Evolutionary conservation across 2,888 invertebrate genomes (phyloP).

Genomic region (Brachynemurus nebulosus): DNA sequence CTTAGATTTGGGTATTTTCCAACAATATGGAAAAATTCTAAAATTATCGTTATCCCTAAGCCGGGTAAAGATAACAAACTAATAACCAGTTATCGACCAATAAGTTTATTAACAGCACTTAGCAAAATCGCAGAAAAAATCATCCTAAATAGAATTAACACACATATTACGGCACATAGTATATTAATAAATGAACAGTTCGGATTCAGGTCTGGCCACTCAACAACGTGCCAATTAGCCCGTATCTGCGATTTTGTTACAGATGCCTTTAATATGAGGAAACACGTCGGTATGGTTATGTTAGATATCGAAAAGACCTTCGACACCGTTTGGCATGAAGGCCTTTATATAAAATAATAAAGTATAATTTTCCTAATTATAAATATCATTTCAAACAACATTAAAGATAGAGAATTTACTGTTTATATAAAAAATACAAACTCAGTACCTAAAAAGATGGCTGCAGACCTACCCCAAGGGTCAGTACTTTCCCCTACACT

Average conservation of each 20-base stretch:
- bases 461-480: slow-evolving; percentile 16
- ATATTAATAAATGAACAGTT: slow-evolving; percentile 18
- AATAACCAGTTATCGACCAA: slow-evolving; percentile 17
- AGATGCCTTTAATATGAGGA: slow-evolving; percentile 19
- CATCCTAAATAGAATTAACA: slow-evolving; percentile 14
- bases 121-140: slow-evolving; percentile 19
- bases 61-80: slow-evolving; percentile 14
- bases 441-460: slow-evolving; percentile 12
- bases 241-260: slow-evolving; percentile 21
- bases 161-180: slow-evolving; percentile 14
- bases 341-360: too few relatives aligned
- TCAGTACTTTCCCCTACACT: slow-evolving; percentile 15
- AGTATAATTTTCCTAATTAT: too few relatives aligned
- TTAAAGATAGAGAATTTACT: slow-evolving; percentile 15
- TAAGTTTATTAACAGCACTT: slow-evolving; percentile 15
- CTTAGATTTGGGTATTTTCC: slow-evolving; percentile 16
- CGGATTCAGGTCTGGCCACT: slow-evolving; percentile 23
- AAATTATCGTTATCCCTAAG: slow-evolving; percentile 16
- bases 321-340: too few relatives aligned
- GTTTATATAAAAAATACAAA: slow-evolving; percentile 16
- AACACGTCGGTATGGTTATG: slow-evolving; percentile 20
- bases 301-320: slow-evolving; percentile 26
- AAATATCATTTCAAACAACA: too few relatives aligned
- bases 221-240: slow-evolving; percentile 21
- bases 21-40: slow-evolving; percentile 16